Evolutionary conservation across 2,797 vertebrate species (phyloP).

Genomic region (Clarias laeviceps): DNA sequence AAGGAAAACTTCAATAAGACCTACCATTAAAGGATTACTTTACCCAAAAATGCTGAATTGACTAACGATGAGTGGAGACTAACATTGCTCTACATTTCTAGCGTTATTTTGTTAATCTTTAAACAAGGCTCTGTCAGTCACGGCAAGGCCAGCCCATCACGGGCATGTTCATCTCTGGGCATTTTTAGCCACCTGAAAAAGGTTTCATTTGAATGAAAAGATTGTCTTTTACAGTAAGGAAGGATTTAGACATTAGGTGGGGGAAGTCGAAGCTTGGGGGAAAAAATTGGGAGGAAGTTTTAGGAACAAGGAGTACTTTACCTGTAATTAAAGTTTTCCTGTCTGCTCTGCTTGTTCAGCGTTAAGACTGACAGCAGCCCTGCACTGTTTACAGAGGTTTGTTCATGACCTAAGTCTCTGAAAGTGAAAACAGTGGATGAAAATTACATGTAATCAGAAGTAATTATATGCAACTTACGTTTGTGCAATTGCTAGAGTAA

Average conservation of each 20-base stretch:
- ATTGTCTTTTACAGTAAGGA: neutral
- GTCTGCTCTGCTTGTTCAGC: neutral
- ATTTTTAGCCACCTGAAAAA: neutral
- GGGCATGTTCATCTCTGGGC: neutral
- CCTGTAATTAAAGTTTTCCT: slow-evolving; percentile 12
- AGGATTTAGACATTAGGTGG: neutral
- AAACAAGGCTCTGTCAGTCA: neutral
- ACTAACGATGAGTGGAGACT: slow-evolving; percentile 1
- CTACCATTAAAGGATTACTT: slow-evolving; percentile 19
- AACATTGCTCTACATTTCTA: neutral
- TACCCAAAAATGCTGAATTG: neutral
- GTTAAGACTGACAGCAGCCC: neutral
- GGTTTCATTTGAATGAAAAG: neutral
- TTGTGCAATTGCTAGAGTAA: neutral
- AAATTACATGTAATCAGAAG: slow-evolving; percentile 30
- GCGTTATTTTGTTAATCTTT: slow-evolving; percentile 11
- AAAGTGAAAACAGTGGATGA: slow-evolving; percentile 5
- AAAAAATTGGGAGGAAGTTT: slow-evolving; percentile 6
- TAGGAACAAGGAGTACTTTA: neutral
- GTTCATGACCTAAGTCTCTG: neutral
- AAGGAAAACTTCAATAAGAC: slow-evolving; percentile 18
- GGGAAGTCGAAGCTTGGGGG: neutral
- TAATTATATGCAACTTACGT: slow-evolving; percentile 31
- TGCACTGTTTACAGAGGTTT: neutral
- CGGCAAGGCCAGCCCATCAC: neutral